phyloP scores from a whole-genome alignment of 1,140 invertebrate genomes.

The Nephila pilipes region DNA sequence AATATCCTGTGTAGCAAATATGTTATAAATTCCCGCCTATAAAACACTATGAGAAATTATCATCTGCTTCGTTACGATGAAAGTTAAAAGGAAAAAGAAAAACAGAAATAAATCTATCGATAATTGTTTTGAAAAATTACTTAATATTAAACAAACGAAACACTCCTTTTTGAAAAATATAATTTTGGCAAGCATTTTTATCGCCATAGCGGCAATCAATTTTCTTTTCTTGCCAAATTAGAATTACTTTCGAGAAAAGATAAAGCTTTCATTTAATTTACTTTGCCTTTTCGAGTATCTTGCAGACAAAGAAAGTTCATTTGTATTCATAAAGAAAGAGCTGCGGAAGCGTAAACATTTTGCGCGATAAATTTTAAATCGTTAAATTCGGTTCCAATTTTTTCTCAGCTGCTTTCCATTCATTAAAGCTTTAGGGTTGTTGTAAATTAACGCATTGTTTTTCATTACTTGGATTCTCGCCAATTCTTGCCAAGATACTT shows the following conservation, averaged over 20 bases:
- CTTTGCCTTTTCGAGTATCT: slow-evolving; percentile 7
- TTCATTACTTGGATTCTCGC: neutral
- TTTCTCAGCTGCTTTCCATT: slow-evolving; percentile 23
- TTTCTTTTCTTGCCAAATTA: slow-evolving; percentile 50
- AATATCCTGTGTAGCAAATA: neutral
- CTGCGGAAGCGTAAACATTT: slow-evolving; percentile 76
- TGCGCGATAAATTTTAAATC: slow-evolving; percentile 71
- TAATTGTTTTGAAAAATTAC: slow-evolving; percentile 34
- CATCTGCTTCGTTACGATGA: slow-evolving; percentile 11
- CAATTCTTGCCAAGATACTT: neutral
- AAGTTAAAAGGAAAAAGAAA: slow-evolving; percentile 35
- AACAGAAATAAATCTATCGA: slow-evolving; percentile 16
- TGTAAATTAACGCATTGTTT: neutral
- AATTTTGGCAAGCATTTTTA: slow-evolving; percentile 58
- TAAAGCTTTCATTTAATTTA: slow-evolving; percentile 61
- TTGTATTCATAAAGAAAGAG: slow-evolving; percentile 72
- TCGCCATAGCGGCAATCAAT: slow-evolving; percentile 55
- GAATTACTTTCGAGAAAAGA: slow-evolving; percentile 51
- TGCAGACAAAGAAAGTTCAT: slow-evolving; percentile 52
- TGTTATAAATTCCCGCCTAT: neutral
- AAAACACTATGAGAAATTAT: slow-evolving; percentile 34
- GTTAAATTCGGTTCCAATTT: slow-evolving; percentile 44
- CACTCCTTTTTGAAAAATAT: slow-evolving; percentile 1
- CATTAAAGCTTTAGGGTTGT: slow-evolving; percentile 61
- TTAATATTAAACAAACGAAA: slow-evolving; percentile 32